Evolutionary conservation across 1,140 invertebrate species (phyloP).

Genomic region (Hylaeus anthracinus): DNA sequence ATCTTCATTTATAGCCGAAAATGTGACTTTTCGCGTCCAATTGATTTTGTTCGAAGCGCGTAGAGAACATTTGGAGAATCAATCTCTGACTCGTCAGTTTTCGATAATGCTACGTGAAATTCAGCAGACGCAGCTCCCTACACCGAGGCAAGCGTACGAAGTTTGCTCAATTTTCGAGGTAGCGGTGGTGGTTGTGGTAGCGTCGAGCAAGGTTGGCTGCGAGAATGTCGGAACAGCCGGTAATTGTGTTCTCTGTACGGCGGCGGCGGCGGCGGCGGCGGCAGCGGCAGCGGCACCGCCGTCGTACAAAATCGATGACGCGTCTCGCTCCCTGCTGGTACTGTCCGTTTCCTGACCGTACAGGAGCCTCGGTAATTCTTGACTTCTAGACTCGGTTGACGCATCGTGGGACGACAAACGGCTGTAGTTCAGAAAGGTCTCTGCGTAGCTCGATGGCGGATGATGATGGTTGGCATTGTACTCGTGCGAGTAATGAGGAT

Average conservation of each 20-base stretch:
- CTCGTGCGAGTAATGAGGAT: conserved; percentile 71
- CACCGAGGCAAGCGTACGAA: conserved; percentile 73
- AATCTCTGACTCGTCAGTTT: too few species aligned
- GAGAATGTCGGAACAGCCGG: conserved; percentile 53
- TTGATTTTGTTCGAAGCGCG: too few species aligned
- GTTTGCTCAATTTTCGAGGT: conserved; percentile 75
- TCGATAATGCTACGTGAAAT: not conserved
- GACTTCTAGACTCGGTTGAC: conserved; percentile 66
- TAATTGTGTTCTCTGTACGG: conserved; percentile 67
- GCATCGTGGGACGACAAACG: conserved; percentile 72
- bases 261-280: too few species aligned
- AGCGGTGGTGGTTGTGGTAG: conserved; percentile 59
- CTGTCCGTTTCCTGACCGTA: conserved; percentile 59
- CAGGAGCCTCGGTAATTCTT: conserved; percentile 62
- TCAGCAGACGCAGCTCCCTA: conserved; percentile 77
- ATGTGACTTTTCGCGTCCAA: not conserved
- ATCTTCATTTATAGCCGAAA: too few species aligned
- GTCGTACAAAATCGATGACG: conserved; percentile 55
- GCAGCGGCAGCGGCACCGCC: not conserved
- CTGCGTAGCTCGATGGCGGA: conserved; percentile 68
- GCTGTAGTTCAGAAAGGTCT: conserved; percentile 76
- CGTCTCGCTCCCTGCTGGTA: conserved; percentile 61
- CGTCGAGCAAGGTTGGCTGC: conserved; percentile 68
- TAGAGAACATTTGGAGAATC: conserved; percentile 12
- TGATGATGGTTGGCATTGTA: conserved; percentile 68